Evolutionary conservation across 1,140 invertebrate species (phyloP).

Genomic region (Bombus impatiens): DNA sequence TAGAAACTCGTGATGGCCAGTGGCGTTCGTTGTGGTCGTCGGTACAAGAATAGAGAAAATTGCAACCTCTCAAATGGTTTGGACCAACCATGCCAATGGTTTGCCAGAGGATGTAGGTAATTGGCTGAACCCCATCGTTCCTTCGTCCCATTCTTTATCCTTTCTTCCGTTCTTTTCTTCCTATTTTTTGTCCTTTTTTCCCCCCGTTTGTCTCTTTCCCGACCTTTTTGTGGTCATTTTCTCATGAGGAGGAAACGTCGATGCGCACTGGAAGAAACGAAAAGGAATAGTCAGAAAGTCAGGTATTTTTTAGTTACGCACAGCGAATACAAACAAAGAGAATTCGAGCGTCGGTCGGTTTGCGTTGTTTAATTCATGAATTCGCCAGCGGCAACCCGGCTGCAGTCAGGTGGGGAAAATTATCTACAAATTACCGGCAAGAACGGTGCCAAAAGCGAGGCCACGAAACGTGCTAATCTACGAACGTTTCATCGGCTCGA

Average conservation of each 20-base stretch:
- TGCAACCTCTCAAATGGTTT: slow-evolving; percentile 37
- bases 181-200: background rate
- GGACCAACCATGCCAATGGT: slow-evolving; percentile 3
- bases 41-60: slow-evolving; percentile 35
- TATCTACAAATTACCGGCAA: slow-evolving; percentile 53
- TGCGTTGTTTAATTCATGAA: slow-evolving; percentile 63
- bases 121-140: slow-evolving; percentile 43
- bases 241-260: background rate
- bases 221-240: background rate
- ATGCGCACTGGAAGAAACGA: background rate
- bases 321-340: slow-evolving; percentile 22
- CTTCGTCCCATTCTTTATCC: background rate
- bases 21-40: background rate
- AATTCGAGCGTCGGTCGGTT: background rate
- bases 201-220: background rate
- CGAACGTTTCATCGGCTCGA: background rate
- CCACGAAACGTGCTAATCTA: slow-evolving; percentile 9
- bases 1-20: background rate
- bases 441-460: background rate
- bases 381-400: background rate
- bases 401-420: slow-evolving; percentile 11
- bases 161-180: background rate
- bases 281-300: background rate
- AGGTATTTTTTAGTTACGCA: slow-evolving; percentile 13
- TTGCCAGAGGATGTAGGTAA: slow-evolving; percentile 39